Conservation (phyloP, 2,797 vertebrate species). For the Peromyscus eremicus region DNA sequence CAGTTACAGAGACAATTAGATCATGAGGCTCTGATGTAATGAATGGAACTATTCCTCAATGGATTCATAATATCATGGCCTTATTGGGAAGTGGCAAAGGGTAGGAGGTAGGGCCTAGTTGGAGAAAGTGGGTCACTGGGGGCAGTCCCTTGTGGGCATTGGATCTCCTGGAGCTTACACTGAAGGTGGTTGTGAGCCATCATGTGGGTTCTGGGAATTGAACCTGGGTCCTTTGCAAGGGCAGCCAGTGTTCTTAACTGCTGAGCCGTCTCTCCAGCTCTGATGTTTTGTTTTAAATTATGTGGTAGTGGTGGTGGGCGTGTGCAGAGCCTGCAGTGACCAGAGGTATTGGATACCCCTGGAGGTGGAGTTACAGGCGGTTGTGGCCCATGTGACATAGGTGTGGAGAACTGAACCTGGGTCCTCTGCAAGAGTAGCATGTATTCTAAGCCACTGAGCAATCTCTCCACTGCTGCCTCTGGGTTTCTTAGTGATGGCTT, state of each 20-base stretch:
- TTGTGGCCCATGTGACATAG: neutral
- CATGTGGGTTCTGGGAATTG: neutral
- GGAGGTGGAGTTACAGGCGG: neutral
- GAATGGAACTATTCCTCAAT: neutral
- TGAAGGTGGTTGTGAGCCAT: neutral
- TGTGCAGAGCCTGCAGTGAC: neutral
- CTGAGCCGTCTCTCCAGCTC: neutral
- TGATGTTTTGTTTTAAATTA: neutral
- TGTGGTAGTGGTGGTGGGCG: neutral
- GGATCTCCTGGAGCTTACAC: neutral
- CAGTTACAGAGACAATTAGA: neutral
- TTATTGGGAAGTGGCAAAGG: neutral
- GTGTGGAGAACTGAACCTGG: neutral
- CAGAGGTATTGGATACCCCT: neutral
- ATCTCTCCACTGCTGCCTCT: neutral
- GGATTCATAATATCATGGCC: too few species aligned
- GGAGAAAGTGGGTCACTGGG: neutral
- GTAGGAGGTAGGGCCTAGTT: neutral
- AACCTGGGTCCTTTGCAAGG: neutral
- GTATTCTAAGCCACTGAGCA: neutral
- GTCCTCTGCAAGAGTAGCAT: neutral
- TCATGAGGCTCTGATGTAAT: neutral
- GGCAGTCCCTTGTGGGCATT: neutral
- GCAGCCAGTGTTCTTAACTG: neutral
- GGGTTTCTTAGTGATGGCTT: neutral